Percentiles rank a stretch among this genome's conserved stretches.
phyloP scores from a whole-genome alignment of 1,140 invertebrate species.

The Goniozus legneri region DNA sequence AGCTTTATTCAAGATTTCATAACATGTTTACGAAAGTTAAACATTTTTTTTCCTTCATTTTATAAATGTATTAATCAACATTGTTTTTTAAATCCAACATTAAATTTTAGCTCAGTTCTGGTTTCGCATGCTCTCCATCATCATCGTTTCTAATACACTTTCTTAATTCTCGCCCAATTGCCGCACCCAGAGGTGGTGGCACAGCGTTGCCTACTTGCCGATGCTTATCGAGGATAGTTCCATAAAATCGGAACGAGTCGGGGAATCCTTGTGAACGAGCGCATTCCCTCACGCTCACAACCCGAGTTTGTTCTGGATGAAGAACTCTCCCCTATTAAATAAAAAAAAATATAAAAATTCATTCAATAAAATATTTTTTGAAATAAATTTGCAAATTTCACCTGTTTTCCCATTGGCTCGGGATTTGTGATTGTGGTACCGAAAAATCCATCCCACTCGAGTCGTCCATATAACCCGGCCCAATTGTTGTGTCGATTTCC shows the following conservation, averaged over 20 bases:
- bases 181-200: constrained; percentile 74
- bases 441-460: constrained; percentile 85
- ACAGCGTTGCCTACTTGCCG: constrained; percentile 88
- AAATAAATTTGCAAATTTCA: constrained; percentile 12
- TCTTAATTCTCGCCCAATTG: constrained; percentile 72
- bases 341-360: too few species aligned
- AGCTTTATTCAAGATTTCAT: too few species aligned
- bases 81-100: not conserved
- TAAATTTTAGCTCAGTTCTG: not conserved
- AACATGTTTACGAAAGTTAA: too few species aligned
- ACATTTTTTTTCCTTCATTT: too few species aligned
- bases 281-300: constrained; percentile 83
- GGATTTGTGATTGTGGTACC: constrained; percentile 85
- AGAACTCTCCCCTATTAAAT: constrained; percentile 64
- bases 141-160: constrained; percentile 51
- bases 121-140: not conserved
- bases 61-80: too few species aligned
- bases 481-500: constrained; percentile 84
- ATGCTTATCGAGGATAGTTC: constrained; percentile 74
- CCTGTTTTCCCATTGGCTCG: constrained; percentile 89
- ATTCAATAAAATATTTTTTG: too few species aligned
- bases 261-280: constrained; percentile 85
- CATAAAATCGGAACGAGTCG: constrained; percentile 75
- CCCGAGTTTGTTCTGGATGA: constrained; percentile 76
- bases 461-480: constrained; percentile 69